These are phyloP conservation scores for Rhyacichthys aspro DNA, from an alignment of 2,797 vertebrate genomes.

Conservation along the genomic window DNA sequence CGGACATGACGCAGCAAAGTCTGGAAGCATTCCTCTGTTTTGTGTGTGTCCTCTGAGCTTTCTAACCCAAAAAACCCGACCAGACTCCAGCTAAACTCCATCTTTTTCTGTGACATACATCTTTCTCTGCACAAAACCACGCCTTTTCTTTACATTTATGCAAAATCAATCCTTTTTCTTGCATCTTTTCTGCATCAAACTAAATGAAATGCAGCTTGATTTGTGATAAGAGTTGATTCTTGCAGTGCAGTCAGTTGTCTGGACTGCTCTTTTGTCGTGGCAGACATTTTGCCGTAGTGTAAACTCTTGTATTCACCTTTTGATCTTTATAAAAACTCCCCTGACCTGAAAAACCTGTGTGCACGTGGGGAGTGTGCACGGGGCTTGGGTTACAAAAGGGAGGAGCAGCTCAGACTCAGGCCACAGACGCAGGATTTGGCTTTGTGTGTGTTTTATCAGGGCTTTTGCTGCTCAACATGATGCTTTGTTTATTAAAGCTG, in stretches of 20 bases:
- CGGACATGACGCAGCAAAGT: slow-evolving; percentile 59
- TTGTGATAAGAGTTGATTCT: too few species aligned
- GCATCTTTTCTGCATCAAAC: too few species aligned
- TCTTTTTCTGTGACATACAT: background rate
- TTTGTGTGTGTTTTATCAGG: too few species aligned
- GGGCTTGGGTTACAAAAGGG: slow-evolving; percentile 58
- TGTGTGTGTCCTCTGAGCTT: slow-evolving; percentile 1
- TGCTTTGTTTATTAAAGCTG: too few species aligned
- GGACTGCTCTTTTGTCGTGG: too few species aligned
- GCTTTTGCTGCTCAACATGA: too few species aligned
- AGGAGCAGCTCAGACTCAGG: slow-evolving; percentile 23
- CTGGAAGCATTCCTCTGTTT: slow-evolving; percentile 65
- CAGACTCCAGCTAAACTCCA: background rate
- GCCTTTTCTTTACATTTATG: slow-evolving; percentile 26
- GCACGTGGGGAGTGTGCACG: slow-evolving; percentile 15
- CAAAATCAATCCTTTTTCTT: too few species aligned
- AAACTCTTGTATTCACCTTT: slow-evolving; percentile 42
- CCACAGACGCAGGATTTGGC: too few species aligned
- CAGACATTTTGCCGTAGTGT: background rate
- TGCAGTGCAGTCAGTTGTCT: too few species aligned
- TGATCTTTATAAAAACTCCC: slow-evolving; percentile 59
- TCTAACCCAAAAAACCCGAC: slow-evolving; percentile 15
- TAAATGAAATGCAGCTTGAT: too few species aligned
- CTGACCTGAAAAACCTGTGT: slow-evolving; percentile 73
- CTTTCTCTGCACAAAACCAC: too few species aligned